Evolutionary conservation across 2,113 vertebrate species (phyloP).

Genomic region (human (Homo sapiens)): GRCh38 chr14:22022501-22023000

Average conservation of each 20-base stretch:
- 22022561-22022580: neutral
- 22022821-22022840: neutral
- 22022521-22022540: neutral
- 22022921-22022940: neutral
- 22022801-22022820: neutral
- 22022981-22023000: neutral
- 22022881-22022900: neutral
- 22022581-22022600: neutral
- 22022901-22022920: neutral
- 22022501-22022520: neutral
- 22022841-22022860: neutral
- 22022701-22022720: neutral
- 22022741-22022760: neutral
- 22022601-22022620: neutral
- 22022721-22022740: neutral
- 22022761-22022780: neutral
- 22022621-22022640: neutral
- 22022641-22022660: rapidly evolving
- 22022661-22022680: neutral
- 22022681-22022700: no score
- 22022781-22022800: neutral
- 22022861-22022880: neutral
- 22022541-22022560: neutral
- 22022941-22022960: neutral
- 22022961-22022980: neutral